phyloP scores from a whole-genome alignment of 2,797 vertebrate genomes.

The Cebuella pygmaea region DNA sequence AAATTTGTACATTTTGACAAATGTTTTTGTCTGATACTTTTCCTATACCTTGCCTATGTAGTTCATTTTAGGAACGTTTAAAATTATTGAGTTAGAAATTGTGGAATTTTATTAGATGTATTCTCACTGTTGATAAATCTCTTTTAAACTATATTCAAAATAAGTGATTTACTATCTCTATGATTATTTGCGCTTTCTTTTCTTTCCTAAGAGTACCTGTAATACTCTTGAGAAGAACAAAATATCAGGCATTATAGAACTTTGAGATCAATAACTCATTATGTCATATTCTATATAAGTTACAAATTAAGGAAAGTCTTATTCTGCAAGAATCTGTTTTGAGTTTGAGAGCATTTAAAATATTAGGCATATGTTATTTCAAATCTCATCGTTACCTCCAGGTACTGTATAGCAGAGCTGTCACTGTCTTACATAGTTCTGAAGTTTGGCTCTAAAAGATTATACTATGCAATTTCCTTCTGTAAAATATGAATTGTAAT shows the following conservation, averaged over 20 bases:
- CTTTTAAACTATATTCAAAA: neutral
- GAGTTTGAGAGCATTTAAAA: neutral
- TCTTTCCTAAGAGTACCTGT: neutral
- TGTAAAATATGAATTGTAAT: neutral
- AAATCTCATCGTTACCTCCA: neutral
- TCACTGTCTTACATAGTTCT: neutral
- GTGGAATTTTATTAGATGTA: neutral
- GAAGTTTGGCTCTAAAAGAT: neutral
- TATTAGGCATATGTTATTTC: neutral
- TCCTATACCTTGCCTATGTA: neutral
- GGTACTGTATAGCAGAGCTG: neutral
- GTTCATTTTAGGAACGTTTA: neutral
- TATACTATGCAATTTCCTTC: neutral
- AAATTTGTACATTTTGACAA: slow-evolving; percentile 22
- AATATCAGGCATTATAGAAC: neutral
- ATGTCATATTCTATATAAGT: neutral
- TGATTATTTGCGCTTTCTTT: neutral
- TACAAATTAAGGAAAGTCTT: neutral
- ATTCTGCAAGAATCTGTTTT: neutral
- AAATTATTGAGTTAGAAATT: slow-evolving; percentile 11
- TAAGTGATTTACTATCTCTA: neutral
- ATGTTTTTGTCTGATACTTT: neutral
- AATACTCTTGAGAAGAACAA: neutral
- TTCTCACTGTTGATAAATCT: neutral
- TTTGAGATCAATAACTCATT: neutral